Base-by-base conservation (phyloP, 1,140 invertebrate species). In the Drosophila teissieri region DNA sequence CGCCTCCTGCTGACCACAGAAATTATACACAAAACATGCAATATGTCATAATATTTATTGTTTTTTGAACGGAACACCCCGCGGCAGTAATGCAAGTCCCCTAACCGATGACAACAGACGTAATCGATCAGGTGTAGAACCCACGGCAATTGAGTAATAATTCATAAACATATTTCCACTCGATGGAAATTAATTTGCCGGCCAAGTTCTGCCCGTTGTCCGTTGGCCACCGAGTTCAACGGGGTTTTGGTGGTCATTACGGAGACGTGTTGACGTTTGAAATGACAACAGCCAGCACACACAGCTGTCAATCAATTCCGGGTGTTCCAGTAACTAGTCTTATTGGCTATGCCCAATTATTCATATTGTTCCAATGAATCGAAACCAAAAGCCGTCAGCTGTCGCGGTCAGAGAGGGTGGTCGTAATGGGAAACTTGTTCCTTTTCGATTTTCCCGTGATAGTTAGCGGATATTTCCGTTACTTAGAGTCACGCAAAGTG, bases 141-240 rank as follows among this genome's bases (percentile, higher is more conserved):
- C 58, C 67, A 61, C 53, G 31, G 61, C 85, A 83, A 88, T 83
- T 86, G 83, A 82, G 69, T 73, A 86, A 86, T 89, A 89, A 89
- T 89, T 89, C 80, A 89, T 89, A 89, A 89, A 89, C 73, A 88
- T 89, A 90, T 90, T 89, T 89, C 80, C 76, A 77, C 73, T 83
- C 48, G 62, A 53, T 67, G 44, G 77, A 80, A 88, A 89, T 89
- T 89, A 84, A 89, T 89, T 89, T 80, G 62, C 83, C 49, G 49
- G 55, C 60, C 70, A 46, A 62, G 52, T 46, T 67, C 49, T 40
- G 31, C 46, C 42, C 22, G 49, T 31, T 14, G 19, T 19, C 19
- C 19, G 19, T 31, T 14, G 34, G 53, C 36, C n/a, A 4, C 3
- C 6, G 40, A 27, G 19, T 63, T 56, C 63, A 10, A 22, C 40